Conservation (phyloP, 1,140 invertebrate species). For the Nymphalis io region DNA sequence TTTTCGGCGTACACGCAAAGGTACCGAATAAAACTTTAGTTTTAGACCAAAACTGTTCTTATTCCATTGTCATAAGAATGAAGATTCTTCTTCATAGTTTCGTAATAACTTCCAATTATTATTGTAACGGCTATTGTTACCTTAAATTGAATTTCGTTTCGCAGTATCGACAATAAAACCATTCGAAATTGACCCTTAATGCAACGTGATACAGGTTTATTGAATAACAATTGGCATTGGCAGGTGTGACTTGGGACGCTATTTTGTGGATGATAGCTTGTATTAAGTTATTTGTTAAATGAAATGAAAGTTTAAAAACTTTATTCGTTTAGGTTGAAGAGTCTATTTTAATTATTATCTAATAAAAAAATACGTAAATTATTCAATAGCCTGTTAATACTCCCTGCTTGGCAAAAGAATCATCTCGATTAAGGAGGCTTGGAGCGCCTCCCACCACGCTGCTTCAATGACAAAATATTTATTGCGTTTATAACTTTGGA, state of each 20-base stretch:
- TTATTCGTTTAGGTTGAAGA: too few relatives aligned
- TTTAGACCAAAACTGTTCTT: neutral
- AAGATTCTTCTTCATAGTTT: neutral
- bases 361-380: too few relatives aligned
- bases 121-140: conserved; percentile 11
- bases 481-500: too few relatives aligned
- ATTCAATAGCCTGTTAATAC: too few relatives aligned
- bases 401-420: too few relatives aligned
- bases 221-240: neutral
- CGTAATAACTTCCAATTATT: conserved; percentile 2
- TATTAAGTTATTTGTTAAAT: conserved; percentile 1
- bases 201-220: neutral
- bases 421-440: too few relatives aligned
- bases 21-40: neutral
- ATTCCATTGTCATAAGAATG: neutral
- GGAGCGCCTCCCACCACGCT: too few relatives aligned
- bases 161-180: neutral
- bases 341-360: too few relatives aligned
- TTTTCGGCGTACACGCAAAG: neutral
- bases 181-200: neutral
- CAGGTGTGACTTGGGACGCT: neutral
- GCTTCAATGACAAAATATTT: too few relatives aligned
- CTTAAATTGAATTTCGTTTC: conserved; percentile 3
- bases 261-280: neutral
- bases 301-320: conserved; percentile 12